Evolutionary conservation across 2,888 invertebrate species (phyloP).

Genomic region (Aphidius colemani): DNA sequence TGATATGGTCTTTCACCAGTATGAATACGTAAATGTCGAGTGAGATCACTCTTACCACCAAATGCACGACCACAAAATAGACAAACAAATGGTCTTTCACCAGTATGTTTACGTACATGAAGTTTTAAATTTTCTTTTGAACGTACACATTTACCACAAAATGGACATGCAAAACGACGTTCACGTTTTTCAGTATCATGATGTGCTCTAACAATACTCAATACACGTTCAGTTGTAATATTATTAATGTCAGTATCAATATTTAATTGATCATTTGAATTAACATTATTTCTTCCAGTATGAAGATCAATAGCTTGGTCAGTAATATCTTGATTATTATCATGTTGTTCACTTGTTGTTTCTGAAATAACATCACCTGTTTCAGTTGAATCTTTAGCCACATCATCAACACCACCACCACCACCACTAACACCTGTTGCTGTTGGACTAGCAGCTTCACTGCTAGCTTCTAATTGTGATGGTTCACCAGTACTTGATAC

Average conservation of each 20-base stretch:
- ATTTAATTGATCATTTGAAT: slow-evolving; percentile 59
- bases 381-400: slow-evolving; percentile 42
- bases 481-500: slow-evolving; percentile 77
- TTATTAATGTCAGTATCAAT: slow-evolving; percentile 59
- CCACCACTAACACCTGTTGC: slow-evolving; percentile 39
- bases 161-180: slow-evolving; percentile 80
- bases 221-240: slow-evolving; percentile 45
- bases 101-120: slow-evolving; percentile 85
- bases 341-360: slow-evolving; percentile 42
- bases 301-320: slow-evolving; percentile 63
- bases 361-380: slow-evolving; percentile 51
- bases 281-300: slow-evolving; percentile 50
- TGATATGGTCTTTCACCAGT: slow-evolving; percentile 89
- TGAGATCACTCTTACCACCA: slow-evolving; percentile 86
- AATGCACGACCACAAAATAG: slow-evolving; percentile 87
- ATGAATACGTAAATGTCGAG: slow-evolving; percentile 84
- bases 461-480: slow-evolving; percentile 64
- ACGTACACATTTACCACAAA: slow-evolving; percentile 87
- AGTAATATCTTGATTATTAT: slow-evolving; percentile 34
- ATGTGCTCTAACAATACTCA: slow-evolving; percentile 38
- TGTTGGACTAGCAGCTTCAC: slow-evolving; percentile 62
- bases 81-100: slow-evolving; percentile 89
- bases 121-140: slow-evolving; percentile 87
- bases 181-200: slow-evolving; percentile 51
- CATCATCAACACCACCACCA: slow-evolving; percentile 48